Conservation (phyloP, 2,113 vertebrate species). For the Emydocephalus ijimae region DNA sequence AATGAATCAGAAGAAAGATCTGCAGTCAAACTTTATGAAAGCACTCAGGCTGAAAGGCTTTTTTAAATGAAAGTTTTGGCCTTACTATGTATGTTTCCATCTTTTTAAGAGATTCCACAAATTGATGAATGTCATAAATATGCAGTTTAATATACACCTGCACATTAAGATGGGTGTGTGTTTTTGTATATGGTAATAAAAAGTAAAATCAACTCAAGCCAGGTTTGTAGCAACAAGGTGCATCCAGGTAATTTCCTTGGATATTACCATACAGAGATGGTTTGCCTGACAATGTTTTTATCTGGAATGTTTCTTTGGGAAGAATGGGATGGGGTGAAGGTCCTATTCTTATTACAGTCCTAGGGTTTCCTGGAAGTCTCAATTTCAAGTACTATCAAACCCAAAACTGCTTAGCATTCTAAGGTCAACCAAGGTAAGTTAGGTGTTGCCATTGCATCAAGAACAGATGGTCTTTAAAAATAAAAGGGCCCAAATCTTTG, state of each 20-base stretch:
- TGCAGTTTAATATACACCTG: neutral
- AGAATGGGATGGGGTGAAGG: neutral
- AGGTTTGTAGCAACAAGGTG: neutral
- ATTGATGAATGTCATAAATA: neutral
- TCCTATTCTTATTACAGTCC: neutral
- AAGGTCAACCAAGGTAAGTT: neutral
- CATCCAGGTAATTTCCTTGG: neutral
- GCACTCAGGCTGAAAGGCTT: neutral
- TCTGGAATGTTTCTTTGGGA: neutral
- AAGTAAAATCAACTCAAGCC: neutral
- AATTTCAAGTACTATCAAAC: neutral
- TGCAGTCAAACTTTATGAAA: neutral
- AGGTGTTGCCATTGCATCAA: neutral
- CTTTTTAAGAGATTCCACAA: neutral
- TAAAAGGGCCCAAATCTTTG: neutral
- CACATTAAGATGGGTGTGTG: neutral
- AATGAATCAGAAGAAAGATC: neutral
- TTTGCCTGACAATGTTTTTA: neutral
- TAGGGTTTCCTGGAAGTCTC: neutral
- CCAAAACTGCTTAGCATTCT: neutral
- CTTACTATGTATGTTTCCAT: neutral
- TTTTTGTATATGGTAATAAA: neutral
- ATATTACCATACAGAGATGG: neutral
- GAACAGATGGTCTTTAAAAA: neutral
- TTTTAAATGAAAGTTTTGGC: neutral